Base-by-base conservation (phyloP, 2,888 invertebrate species). In the Tuberolachnus salignus region DNA sequence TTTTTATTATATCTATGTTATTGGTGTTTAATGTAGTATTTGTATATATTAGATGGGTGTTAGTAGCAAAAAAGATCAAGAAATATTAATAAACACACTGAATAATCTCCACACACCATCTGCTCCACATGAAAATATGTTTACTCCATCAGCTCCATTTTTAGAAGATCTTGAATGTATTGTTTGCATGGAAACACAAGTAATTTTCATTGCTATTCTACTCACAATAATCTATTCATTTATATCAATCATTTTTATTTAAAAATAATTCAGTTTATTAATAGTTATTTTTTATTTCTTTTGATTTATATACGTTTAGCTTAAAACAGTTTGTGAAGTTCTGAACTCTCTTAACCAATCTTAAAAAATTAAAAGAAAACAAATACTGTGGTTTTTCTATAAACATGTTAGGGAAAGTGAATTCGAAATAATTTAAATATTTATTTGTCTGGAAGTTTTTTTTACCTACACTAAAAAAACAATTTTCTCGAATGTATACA, bases 91-190 rank as follows among this genome's bases (percentile, higher is more conserved):
- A 16, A 67, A 67, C 16, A 23, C 66, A 49, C 46, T 75, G 16
- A 75, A 75, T 57, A n/a, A 67, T 66, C 55, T 66, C 11, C 67
- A 67, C 19, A 46, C 26, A 16, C 75, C 66, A 16, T 57, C 75
- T 34, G 67, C 75, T 16, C 59, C 75, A 46, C 19, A 14, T 1
- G 67, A 75, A 75, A 57, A 46, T 49, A 19, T 49, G 3, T 46
- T 75, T 34, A 11, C 46, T 19, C 49, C 75, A 49, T 55, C 75
- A 14, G 66, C 75, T 61, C 72, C 72, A 19, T 55, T 44, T 26
- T 26, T 75, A 49, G 75, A 75, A 6, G 75, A 75, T 13, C 11
- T 75, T 21, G 75, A 75, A 59, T 75, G 75, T 59, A 67, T 75
- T 49, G 13, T 75, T 23, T 75, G 75, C 19, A 75, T 75, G 75